phyloP scores from a whole-genome alignment of 2,888 invertebrate genomes.

The Ctenicera cuprea region DNA sequence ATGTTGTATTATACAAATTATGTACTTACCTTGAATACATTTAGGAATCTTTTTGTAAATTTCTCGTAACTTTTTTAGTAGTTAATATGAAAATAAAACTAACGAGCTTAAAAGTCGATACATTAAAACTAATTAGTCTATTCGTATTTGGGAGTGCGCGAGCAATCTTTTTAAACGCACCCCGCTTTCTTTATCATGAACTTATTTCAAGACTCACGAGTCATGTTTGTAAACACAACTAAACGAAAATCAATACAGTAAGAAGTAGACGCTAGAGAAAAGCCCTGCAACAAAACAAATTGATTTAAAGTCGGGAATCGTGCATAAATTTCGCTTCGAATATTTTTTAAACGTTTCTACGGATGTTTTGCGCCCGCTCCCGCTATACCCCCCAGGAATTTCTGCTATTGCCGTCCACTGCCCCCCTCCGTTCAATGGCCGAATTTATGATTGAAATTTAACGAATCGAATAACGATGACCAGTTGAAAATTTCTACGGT shows the following conservation, averaged over 20 bases:
- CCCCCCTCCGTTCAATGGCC: slow-evolving; percentile 30
- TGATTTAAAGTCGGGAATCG: slow-evolving; percentile 16
- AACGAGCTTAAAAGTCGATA: slow-evolving; percentile 9
- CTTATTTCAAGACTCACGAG: slow-evolving; percentile 40
- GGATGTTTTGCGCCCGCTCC: not conserved
- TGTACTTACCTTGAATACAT: too few relatives aligned
- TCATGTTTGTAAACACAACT: slow-evolving; percentile 51
- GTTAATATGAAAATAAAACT: too few relatives aligned
- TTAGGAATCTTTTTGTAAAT: too few relatives aligned
- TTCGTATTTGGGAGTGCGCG: slow-evolving; percentile 6
- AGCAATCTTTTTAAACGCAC: slow-evolving; percentile 37
- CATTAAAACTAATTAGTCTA: slow-evolving; percentile 32
- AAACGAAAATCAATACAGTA: slow-evolving; percentile 46
- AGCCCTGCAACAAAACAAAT: slow-evolving; percentile 29
- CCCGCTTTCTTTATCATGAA: slow-evolving; percentile 39
- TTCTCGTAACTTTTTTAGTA: too few relatives aligned
- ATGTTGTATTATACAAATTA: too few relatives aligned
- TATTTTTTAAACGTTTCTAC: slow-evolving; percentile 6
- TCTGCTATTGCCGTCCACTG: slow-evolving; percentile 34
- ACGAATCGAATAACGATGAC: slow-evolving; percentile 64
- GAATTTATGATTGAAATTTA: slow-evolving; percentile 63
- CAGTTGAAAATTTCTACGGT: slow-evolving; percentile 62
- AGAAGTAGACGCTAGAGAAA: slow-evolving; percentile 30
- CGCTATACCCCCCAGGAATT: slow-evolving; percentile 22
- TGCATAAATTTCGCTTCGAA: not conserved